Percentiles rank a stretch among this genome's conserved stretches.
Conservation (phyloP, 1,140 invertebrate genomes). For the Phocides pigmalion region DNA sequence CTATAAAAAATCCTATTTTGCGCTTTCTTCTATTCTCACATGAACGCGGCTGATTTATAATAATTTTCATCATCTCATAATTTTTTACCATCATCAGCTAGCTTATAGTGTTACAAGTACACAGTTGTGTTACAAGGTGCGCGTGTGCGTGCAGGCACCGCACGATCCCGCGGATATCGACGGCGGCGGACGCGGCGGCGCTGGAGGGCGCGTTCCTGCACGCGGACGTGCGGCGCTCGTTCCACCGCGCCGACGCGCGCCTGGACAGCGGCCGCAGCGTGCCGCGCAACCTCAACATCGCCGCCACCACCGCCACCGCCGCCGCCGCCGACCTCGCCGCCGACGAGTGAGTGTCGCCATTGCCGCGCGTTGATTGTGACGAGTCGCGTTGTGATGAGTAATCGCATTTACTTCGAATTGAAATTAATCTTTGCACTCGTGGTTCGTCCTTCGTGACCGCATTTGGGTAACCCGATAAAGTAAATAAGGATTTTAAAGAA, state of each 20-base stretch:
- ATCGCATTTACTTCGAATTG: too few species aligned
- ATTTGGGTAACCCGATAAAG: too few species aligned
- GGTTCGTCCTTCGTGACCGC: too few species aligned
- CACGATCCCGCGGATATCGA: conserved; percentile 77
- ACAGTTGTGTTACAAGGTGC: too few species aligned
- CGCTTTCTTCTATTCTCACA: too few species aligned
- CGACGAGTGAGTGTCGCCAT: conserved; percentile 3
- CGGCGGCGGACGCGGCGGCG: conserved; percentile 58
- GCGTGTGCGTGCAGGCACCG: conserved; percentile 60
- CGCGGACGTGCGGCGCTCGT: conserved; percentile 63
- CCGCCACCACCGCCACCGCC: conserved; percentile 39
- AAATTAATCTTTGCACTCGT: too few species aligned
- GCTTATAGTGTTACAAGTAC: too few species aligned
- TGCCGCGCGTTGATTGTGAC: neutral
- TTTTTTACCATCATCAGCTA: too few species aligned
- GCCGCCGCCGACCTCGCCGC: conserved; percentile 8
- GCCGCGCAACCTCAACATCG: conserved; percentile 66
- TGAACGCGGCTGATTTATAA: too few species aligned
- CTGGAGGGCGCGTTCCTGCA: conserved; percentile 36
- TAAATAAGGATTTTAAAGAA: too few species aligned
- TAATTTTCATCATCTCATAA: too few species aligned
- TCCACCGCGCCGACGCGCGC: conserved; percentile 55
- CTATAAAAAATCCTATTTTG: too few species aligned
- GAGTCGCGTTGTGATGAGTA: neutral
- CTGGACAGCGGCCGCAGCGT: conserved; percentile 53